Evolutionary conservation across 1,140 invertebrate species (phyloP), one percentile per base, ranked within the genome.

Genomic region (Bicyclus anynana): DNA sequence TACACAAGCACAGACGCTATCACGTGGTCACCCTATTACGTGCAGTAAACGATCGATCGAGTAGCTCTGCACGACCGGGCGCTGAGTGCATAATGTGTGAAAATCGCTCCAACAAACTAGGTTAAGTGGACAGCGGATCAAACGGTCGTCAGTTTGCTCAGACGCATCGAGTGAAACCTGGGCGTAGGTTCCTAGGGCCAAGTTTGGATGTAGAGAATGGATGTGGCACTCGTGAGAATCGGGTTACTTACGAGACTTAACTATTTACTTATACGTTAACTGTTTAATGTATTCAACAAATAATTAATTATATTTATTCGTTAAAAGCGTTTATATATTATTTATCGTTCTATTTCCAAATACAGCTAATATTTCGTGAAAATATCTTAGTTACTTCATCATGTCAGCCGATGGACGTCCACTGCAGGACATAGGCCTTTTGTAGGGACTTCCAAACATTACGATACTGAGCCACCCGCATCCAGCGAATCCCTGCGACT

Each of bases 191-290:
- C 9, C 37, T 16, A 40, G 37, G 37, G 37, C 37, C 37, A 40
- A 40, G 37, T 40, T 40, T 40, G 37, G 37, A 40, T 40, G 17
- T 7, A 40, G 37, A 40, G 37, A 40, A 40, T 40, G 37, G 37
- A 40, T 16, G 37, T 40, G 37, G 37, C 6, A 40, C 37, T 5
- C 16, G 37, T 40, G 37, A 17, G 16, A 40, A 40, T 10, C 13
- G 37, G 37, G 37, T 40, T 14, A 40, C 37, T 17, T 40, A 40
- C 37, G 37, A 40, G 13, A 2, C 17, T 2, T 12, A 35, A 40
- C 37, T 17, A 40, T 17, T 40, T 40, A 14, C 13, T 16, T 9
- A 6, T 9, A 9, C 7, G 2, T 17, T 23, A 23, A 4, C 3
- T 4, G 7, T 23, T 23, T 4, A 23, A 23, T 23, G 23, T 4